These are phyloP conservation scores for Anthoptus insignis DNA, from an alignment of 2,888 invertebrate genomes.

Conservation along the genomic window DNA sequence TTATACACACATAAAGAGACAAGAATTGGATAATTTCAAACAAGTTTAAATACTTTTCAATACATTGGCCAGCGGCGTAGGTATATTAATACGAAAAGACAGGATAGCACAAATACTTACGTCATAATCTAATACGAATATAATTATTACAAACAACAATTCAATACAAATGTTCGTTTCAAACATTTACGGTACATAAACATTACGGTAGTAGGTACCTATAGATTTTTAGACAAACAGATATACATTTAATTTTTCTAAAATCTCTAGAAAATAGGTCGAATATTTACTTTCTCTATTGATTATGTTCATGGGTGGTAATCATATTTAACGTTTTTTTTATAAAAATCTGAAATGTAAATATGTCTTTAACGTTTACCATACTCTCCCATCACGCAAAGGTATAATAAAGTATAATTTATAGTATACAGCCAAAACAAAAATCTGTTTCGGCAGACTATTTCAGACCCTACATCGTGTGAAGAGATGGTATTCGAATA, in stretches of 20 bases:
- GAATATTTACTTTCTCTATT: constrained; percentile 28
- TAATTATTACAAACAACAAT: constrained; percentile 64
- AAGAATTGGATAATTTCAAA: constrained; percentile 31
- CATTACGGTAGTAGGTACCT: too few species aligned
- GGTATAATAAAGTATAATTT: too few species aligned
- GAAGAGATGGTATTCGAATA: not conserved
- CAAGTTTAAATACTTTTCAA: constrained; percentile 7
- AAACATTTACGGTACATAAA: constrained; percentile 62
- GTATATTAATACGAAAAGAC: constrained; percentile 51
- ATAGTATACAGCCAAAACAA: not conserved
- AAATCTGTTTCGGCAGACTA: not conserved
- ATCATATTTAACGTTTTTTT: constrained; percentile 16
- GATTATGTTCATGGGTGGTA: constrained; percentile 16
- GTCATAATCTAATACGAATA: constrained; percentile 54
- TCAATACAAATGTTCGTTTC: constrained; percentile 67
- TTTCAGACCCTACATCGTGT: not conserved
- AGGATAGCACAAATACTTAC: constrained; percentile 57
- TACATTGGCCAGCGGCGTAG: constrained; percentile 27
- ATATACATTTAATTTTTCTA: constrained; percentile 34
- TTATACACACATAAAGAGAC: constrained; percentile 68
- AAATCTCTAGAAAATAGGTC: constrained; percentile 34
- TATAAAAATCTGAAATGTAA: constrained; percentile 28
- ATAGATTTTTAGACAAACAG: constrained; percentile 50
- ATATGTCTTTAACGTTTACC: not conserved
- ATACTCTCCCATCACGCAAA: not conserved